A percentile compares a stretch with the other conserved stretches of the same genome.
Evolutionary conservation across 2,888 invertebrate species (phyloP).

Genomic region (Emmelina monodactyla): DNA sequence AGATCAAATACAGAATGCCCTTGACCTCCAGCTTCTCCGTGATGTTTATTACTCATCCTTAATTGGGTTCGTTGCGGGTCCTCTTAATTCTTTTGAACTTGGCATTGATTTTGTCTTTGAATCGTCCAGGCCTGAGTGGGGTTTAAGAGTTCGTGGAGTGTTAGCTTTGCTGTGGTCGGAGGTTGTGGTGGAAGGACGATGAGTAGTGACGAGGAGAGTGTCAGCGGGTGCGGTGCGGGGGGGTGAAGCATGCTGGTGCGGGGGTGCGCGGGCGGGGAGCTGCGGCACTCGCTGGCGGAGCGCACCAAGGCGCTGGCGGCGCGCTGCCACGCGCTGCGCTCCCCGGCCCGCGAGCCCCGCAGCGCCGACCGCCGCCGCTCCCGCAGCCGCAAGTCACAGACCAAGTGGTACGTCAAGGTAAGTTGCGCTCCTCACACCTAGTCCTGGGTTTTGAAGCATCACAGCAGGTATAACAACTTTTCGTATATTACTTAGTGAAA

Average conservation of each 20-base stretch:
- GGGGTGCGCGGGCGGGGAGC: constrained; percentile 51
- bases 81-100: constrained; percentile 18
- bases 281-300: constrained; percentile 57
- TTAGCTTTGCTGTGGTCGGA: no score
- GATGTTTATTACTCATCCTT: no score
- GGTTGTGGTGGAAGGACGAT: background rate
- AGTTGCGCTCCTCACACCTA: constrained; percentile 28
- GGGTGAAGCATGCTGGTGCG: constrained; percentile 54
- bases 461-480: no score
- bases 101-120: constrained; percentile 22
- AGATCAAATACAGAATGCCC: no score
- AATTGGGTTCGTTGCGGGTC: no score
- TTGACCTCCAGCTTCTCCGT: no score
- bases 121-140: no score
- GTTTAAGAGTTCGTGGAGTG: no score
- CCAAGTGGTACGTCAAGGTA: constrained; percentile 79
- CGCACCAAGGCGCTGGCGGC: constrained; percentile 60
- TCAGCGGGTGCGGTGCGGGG: constrained; percentile 22
- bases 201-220: constrained; percentile 19
- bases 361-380: constrained; percentile 42
- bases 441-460: background rate
- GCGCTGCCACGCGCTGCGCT: constrained; percentile 52
- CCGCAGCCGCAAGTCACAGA: constrained; percentile 62
- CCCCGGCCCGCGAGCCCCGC: constrained; percentile 38
- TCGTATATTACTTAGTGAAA: no score